Evolutionary conservation across 2,113 vertebrate genomes (phyloP).

Genomic region (Phrynocephalus versicolor): DNA sequence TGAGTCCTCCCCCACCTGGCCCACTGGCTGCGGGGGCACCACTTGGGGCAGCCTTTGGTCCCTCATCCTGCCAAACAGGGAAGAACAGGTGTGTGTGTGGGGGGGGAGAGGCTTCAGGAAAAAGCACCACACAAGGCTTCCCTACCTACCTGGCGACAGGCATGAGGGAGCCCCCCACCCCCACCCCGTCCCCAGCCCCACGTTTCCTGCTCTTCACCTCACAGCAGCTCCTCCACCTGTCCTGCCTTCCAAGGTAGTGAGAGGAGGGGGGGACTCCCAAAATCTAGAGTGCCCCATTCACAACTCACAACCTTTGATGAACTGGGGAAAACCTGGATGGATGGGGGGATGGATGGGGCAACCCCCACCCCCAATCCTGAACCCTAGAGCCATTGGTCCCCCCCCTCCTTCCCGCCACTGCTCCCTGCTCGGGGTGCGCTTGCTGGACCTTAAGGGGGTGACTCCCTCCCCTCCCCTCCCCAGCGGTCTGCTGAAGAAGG

Average conservation of each 20-base stretch:
- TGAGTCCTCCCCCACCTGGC: slow-evolving; percentile 75
- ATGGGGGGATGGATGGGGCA: neutral
- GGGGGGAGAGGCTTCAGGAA: neutral
- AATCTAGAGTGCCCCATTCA: too few species aligned
- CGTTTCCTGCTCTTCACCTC: neutral
- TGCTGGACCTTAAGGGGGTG: too few species aligned
- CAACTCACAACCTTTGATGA: too few species aligned
- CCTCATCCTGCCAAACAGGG: slow-evolving; percentile 77
- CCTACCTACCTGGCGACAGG: rapidly evolving
- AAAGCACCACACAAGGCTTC: neutral
- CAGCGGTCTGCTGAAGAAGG: neutral
- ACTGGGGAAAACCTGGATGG: too few species aligned
- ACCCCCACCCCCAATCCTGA: neutral
- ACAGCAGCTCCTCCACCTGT: neutral
- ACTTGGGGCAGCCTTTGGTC: neutral
- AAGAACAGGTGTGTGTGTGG: neutral
- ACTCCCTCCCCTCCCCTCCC: neutral
- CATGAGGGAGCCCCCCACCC: neutral
- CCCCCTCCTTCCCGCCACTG: neutral
- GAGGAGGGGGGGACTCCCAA: too few species aligned
- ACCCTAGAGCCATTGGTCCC: neutral
- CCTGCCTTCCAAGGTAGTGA: neutral
- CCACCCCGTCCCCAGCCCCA: too few species aligned
- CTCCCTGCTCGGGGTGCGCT: too few species aligned
- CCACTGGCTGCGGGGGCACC: slow-evolving; percentile 2